These are phyloP conservation scores for Ophraella communa DNA, from an alignment of 2,888 invertebrate genomes.

Conservation along the genomic window DNA sequence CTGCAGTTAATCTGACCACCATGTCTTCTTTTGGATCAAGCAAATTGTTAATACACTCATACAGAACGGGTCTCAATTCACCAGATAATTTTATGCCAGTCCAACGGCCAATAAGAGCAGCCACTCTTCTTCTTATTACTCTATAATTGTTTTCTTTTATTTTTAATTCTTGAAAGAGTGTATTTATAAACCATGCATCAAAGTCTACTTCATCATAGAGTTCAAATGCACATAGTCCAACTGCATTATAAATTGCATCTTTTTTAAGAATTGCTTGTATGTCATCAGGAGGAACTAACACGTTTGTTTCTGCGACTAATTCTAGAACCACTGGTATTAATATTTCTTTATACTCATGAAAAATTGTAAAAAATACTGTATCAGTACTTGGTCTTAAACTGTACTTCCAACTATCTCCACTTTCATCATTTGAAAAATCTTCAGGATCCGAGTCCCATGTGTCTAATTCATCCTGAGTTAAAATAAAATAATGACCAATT, in stretches of 20 bases:
- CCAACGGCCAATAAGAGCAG: slow-evolving; percentile 83
- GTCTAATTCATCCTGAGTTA: slow-evolving; percentile 83
- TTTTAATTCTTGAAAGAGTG: slow-evolving; percentile 81
- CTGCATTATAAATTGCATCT: slow-evolving; percentile 93
- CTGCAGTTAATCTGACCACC: slow-evolving; percentile 86
- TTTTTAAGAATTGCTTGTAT: slow-evolving; percentile 81
- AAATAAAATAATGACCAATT: slow-evolving; percentile 85
- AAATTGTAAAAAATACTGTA: slow-evolving; percentile 81
- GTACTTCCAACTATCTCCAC: slow-evolving; percentile 94
- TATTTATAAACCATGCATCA: slow-evolving; percentile 88
- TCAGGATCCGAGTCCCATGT: slow-evolving; percentile 92
- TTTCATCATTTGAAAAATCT: slow-evolving; percentile 86
- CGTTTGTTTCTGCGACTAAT: slow-evolving; percentile 72
- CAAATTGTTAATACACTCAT: slow-evolving; percentile 77
- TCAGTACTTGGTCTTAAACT: slow-evolving; percentile 90
- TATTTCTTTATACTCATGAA: slow-evolving; percentile 77
- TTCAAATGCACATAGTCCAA: slow-evolving; percentile 87
- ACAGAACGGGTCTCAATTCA: slow-evolving; percentile 80
- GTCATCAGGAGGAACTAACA: slow-evolving; percentile 73
- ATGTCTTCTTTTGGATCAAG: slow-evolving; percentile 77
- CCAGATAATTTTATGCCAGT: slow-evolving; percentile 82
- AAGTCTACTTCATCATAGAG: slow-evolving; percentile 93
- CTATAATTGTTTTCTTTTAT: slow-evolving; percentile 83
- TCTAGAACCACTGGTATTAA: slow-evolving; percentile 76
- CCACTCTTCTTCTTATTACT: slow-evolving; percentile 83